Evolutionary conservation across 64 coral and sea anemone species (phyloP).

Genomic region (Porites australiensis): DNA sequence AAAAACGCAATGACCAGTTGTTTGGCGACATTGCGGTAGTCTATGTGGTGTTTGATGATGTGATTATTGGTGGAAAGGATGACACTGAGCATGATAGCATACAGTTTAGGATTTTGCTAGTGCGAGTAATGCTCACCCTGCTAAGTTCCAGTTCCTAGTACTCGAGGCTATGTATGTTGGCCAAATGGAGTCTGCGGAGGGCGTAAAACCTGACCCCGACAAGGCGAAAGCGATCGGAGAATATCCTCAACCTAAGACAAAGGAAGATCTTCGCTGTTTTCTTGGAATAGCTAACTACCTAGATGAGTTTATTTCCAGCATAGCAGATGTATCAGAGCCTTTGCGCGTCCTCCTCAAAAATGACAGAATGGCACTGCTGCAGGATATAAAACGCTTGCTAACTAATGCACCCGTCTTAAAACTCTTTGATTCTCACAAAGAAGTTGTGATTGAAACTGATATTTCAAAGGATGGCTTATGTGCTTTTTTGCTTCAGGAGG

Average conservation of each 20-base stretch:
- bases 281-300: slow-evolving; percentile 66
- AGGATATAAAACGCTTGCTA: slow-evolving; percentile 59
- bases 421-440: slow-evolving; percentile 56
- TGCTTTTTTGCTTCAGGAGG: slow-evolving; percentile 54
- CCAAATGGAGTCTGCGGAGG: slow-evolving; percentile 37
- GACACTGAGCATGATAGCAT: slow-evolving; percentile 57
- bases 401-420: slow-evolving; percentile 45
- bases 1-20: too few relatives aligned
- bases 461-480: slow-evolving; percentile 71
- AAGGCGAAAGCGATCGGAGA: slow-evolving; percentile 49
- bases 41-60: too few relatives aligned
- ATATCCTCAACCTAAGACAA: slow-evolving; percentile 43
- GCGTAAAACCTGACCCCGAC: slow-evolving; percentile 70
- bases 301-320: slow-evolving; percentile 50
- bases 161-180: slow-evolving; percentile 69
- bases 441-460: slow-evolving; percentile 42
- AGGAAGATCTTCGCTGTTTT: slow-evolving; percentile 57
- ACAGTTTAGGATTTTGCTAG: slow-evolving; percentile 47
- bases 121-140: slow-evolving; percentile 52
- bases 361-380: slow-evolving; percentile 49
- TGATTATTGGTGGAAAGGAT: slow-evolving; percentile 36
- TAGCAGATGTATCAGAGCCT: slow-evolving; percentile 40
- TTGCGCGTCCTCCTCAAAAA: slow-evolving; percentile 52
- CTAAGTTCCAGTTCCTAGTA: slow-evolving; percentile 58
- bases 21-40: too few relatives aligned